Evolutionary conservation across 2,113 vertebrate species (phyloP).

Genomic region (Chelonoidis abingdonii): DNA sequence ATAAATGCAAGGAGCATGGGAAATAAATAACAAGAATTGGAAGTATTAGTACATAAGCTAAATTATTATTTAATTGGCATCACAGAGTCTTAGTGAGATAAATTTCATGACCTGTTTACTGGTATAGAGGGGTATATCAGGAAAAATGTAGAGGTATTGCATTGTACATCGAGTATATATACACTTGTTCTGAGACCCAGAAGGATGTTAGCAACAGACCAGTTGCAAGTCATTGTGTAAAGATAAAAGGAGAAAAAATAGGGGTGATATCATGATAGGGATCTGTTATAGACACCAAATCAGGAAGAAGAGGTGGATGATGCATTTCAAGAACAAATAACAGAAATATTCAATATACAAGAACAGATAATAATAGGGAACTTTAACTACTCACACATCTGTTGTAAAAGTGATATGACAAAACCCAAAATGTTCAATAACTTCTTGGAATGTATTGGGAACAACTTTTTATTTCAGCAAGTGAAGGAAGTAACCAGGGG

Average conservation of each 20-base stretch:
- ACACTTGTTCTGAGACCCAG: neutral
- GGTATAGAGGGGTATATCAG: neutral
- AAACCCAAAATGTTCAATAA: neutral
- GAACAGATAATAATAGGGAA: neutral
- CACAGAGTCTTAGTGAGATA: neutral
- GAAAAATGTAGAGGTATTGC: neutral
- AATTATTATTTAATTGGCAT: neutral
- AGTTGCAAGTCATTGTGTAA: neutral
- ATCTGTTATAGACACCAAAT: neutral
- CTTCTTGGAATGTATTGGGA: neutral
- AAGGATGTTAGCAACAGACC: neutral
- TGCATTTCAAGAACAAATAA: too few relatives aligned
- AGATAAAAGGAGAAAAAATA: neutral
- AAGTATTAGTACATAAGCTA: neutral
- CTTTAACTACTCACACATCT: neutral
- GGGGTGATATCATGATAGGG: neutral
- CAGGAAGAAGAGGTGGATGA: too few relatives aligned
- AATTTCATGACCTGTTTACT: neutral
- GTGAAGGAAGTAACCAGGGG: neutral
- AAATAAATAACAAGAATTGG: too few relatives aligned
- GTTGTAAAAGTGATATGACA: neutral
- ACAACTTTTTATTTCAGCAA: neutral
- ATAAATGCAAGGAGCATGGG: too few relatives aligned
- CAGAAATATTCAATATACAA: neutral
- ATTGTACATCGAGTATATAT: neutral